Percentiles rank a stretch among this genome's conserved stretches.
These are phyloP conservation scores for Choloepus hoffmanni DNA, from an alignment of 2,113 vertebrate genomes.

Conservation along the genomic window DNA sequence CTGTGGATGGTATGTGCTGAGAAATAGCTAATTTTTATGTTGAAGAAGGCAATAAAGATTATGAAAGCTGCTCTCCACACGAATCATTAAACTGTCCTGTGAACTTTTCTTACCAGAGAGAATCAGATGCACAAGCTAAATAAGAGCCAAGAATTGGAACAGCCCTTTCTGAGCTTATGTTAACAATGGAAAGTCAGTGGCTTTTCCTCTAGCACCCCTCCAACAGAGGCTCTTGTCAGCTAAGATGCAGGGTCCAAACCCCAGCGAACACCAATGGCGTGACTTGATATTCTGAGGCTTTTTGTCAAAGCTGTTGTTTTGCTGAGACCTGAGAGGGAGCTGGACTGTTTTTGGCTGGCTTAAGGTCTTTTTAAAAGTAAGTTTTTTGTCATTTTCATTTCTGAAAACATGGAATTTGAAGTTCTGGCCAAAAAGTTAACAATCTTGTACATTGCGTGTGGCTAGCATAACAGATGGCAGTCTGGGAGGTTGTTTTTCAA, in stretches of 20 bases:
- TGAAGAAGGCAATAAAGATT: constrained; percentile 54
- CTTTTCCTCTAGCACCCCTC: background rate
- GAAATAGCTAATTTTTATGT: constrained; percentile 34
- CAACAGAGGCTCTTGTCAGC: background rate
- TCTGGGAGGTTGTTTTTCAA: constrained; percentile 71
- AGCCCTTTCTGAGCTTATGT: constrained; percentile 29
- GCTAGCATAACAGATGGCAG: constrained; percentile 73
- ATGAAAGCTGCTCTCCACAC: constrained; percentile 56
- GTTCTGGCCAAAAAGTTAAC: constrained; percentile 71
- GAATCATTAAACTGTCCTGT: constrained; percentile 60
- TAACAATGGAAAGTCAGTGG: background rate
- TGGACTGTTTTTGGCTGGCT: constrained; percentile 56
- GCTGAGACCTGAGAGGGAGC: constrained; percentile 31
- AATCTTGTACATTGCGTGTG: constrained; percentile 52
- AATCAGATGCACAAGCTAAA: constrained; percentile 60
- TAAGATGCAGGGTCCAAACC: background rate
- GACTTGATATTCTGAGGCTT: background rate
- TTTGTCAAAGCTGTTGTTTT: constrained; percentile 43
- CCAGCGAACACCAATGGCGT: background rate
- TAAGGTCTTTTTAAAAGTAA: constrained; percentile 66
- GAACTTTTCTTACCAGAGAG: constrained; percentile 51
- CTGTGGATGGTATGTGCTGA: constrained; percentile 13
- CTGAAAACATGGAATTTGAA: constrained; percentile 77
- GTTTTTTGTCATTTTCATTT: constrained; percentile 77
- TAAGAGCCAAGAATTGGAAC: constrained; percentile 44